Conservation (phyloP, 2,888 invertebrate species). For the Liodrosophila aerea region DNA sequence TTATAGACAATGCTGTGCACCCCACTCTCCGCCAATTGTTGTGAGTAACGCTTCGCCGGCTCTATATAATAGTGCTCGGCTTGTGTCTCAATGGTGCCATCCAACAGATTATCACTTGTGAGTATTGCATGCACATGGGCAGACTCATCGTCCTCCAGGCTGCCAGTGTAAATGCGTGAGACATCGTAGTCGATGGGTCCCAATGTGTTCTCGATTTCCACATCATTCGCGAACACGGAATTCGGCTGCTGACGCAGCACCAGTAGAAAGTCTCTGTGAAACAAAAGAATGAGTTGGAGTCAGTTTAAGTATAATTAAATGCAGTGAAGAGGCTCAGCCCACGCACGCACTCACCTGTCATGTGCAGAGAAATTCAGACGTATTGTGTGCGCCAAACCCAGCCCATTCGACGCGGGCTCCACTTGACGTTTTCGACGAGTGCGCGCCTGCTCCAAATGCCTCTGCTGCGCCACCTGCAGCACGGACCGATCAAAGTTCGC, state of each 20-base stretch:
- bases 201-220: constrained; percentile 88
- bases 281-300: constrained; percentile 51
- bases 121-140: constrained; percentile 93
- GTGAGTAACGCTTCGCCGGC: constrained; percentile 82
- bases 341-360: constrained; percentile 81
- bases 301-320: constrained; percentile 4
- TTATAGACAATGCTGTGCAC: constrained; percentile 94
- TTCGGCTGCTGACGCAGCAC: constrained; percentile 88
- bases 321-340: constrained; percentile 14
- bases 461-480: constrained; percentile 80
- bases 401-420: constrained; percentile 71
- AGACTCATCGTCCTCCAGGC: constrained; percentile 91
- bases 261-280: constrained; percentile 90
- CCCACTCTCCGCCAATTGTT: constrained; percentile 83
- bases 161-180: constrained; percentile 89
- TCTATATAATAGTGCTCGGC: constrained; percentile 93
- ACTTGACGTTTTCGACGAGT: constrained; percentile 81
- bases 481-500: constrained; percentile 87
- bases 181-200: constrained; percentile 89
- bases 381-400: constrained; percentile 81
- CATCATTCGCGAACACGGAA: constrained; percentile 89
- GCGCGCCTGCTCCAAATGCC: constrained; percentile 81
- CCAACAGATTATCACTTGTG: constrained; percentile 93
- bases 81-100: constrained; percentile 91
- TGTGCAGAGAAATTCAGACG: constrained; percentile 82